Base-by-base conservation (phyloP, 1,140 invertebrate species). In the Lysiphlebus fabarum region DNA sequence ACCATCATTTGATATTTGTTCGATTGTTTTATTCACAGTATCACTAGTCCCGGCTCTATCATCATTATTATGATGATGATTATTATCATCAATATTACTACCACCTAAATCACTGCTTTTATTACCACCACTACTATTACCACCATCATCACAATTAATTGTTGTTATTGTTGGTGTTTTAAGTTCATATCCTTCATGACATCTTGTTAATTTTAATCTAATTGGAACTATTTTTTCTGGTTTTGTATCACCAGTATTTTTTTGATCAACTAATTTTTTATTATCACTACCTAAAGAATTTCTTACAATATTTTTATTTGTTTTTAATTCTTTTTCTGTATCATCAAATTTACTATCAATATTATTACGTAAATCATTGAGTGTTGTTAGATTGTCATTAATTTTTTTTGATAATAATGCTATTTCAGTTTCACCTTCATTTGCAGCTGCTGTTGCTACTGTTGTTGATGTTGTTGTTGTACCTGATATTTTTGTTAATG, bases 171-270 rank as follows among this genome's bases (percentile, higher is more conserved):
- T 65, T 50, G 72, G 75, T 55, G 73, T 73, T 64, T 80, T 84
- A 34, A 83, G 76, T 60, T 82, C 79, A 57, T 83, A 85, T 41
- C 90, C 90, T 63, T 90, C 86, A 17, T 88, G 85, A 64, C 88
- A 89, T 41, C 90, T 83, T 1, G 89, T 84, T 56, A 93, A 74
- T 83, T 93, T 93, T 79, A 93, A 85, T 54, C 88, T 84, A 58
- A 93, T 90, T 1, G 90, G 90, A 37, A 86, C 86, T 44, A 87
- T 82, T 78, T 89, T 89, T 10, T 82, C 82, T 59, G 85, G 83
- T 61, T 85, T 81, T 59, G 85, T 83, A 51, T 82, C 81, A 59
- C 84, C 70, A 0, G 79, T 75, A 9, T 71, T 64, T 43, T 74
- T 69, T 5, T 68, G 73, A 63, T 68, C 78, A 66, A 65, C 64